phyloP scores from a whole-genome alignment of 2,113 vertebrate species.

The Cettia cetti region DNA sequence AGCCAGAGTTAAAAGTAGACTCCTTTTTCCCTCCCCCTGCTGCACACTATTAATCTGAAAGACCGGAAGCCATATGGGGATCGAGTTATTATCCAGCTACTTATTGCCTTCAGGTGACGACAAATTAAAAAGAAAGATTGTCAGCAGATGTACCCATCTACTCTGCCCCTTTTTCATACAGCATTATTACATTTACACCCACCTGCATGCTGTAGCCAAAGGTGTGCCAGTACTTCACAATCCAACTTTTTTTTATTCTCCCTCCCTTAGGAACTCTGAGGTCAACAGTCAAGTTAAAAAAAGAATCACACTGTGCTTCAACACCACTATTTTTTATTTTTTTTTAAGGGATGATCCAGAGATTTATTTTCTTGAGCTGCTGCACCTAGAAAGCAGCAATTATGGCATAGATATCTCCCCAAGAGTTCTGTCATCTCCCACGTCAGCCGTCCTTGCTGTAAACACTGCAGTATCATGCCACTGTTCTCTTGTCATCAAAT shows the following conservation, averaged over 20 bases:
- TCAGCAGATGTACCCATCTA: neutral
- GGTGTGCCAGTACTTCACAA: neutral
- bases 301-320: neutral
- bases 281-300: rapidly evolving
- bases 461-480: neutral
- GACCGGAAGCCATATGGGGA: conserved; percentile 51
- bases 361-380: neutral
- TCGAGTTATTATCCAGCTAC: conserved; percentile 48
- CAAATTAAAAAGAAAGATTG: conserved; percentile 62
- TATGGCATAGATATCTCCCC: neutral
- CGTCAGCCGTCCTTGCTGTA: neutral
- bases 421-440: neutral
- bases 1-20: conserved; percentile 65
- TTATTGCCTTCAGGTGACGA: conserved; percentile 67
- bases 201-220: neutral
- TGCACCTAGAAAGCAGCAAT: neutral
- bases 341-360: neutral
- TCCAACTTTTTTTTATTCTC: too few relatives aligned
- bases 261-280: neutral
- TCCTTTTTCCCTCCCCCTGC: neutral
- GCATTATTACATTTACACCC: neutral
- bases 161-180: neutral
- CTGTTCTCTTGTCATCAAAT: neutral
- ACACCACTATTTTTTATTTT: neutral
- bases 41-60: conserved; percentile 30